These are phyloP conservation scores for Scyliorhinus canicula DNA, from an alignment of 2,797 vertebrate species.

Conservation along the genomic window DNA sequence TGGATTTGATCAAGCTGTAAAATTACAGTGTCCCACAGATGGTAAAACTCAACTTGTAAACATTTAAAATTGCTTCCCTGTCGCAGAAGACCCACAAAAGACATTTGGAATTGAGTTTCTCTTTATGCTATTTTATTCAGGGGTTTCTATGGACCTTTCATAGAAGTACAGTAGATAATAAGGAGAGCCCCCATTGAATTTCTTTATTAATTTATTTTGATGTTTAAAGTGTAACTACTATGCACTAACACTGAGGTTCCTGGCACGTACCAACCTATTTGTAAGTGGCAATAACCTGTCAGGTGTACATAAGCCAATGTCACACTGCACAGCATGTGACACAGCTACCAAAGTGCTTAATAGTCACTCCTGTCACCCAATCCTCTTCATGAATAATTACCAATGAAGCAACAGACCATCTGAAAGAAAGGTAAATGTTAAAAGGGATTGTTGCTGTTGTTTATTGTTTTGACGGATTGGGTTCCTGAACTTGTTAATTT, in stretches of 20 bases:
- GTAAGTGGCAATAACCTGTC: background rate
- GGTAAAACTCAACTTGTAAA: background rate
- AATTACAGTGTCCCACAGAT: background rate
- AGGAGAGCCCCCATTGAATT: background rate
- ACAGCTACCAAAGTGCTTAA: background rate
- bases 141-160: background rate
- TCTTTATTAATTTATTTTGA: background rate
- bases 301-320: background rate
- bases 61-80: background rate
- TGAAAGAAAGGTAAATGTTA: background rate
- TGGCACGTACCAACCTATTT: background rate
- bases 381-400: background rate
- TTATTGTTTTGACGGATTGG: background rate
- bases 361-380: background rate
- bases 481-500: background rate
- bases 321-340: background rate
- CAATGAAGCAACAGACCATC: background rate
- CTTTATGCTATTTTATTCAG: background rate
- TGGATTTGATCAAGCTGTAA: slow-evolving; percentile 1
- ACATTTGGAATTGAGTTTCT: background rate
- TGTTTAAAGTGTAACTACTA: background rate
- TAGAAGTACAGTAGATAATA: background rate
- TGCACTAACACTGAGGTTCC: background rate
- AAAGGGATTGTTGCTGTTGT: background rate
- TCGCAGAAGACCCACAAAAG: background rate